Evolutionary conservation across 2,888 invertebrate species (phyloP), one percentile per base, ranked within the genome.

Genomic region (Troglohyphantes excavatus): DNA sequence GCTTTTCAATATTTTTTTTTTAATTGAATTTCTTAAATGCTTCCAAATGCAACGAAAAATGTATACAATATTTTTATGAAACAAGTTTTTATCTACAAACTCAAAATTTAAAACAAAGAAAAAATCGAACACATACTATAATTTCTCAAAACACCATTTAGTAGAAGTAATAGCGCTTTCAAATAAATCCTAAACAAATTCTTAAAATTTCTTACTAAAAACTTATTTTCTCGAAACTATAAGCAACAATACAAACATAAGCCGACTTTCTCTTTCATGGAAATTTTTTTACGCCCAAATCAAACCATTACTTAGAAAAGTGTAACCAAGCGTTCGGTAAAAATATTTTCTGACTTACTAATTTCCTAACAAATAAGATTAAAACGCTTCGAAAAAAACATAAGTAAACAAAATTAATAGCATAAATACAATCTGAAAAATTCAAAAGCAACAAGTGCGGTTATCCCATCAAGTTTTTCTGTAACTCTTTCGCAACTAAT

Each of bases 391-490:
- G 19, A 82, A 82, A 59, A 67, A 29, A 53, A 53, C n/a, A 0
- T 13, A n/a, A 1, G 70, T 11, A 70, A 59, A 70, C 26, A 67
- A 72, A 72, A 23, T 46, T 65, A 75, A 84, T 65, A 75, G 75
- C 65, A 33, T 75, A 78, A 53, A 85, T 67, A 70, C 70, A 76
- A 68, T 68, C 76, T 68, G 76, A 59, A 65, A 84, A 84, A 76
- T 65, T 33, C 67, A 68, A 63, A 29, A 78, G 78, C 79, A 86
- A 86, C 86, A 86, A 86, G 79, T 79, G 70, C 46, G 29, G 63
- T 79, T 59, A 68, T 73, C 61, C 23, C 23, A 67, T 70, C 29
- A n/a, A 46, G 72, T 68, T 86, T 86, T 79, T 72, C 61, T 72
- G 39, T 39, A 86, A 86, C 72, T 86, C 70, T 72, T 67, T 29